Base-by-base conservation (phyloP, 2,113 vertebrate genomes). In the Condylura cristata region DNA sequence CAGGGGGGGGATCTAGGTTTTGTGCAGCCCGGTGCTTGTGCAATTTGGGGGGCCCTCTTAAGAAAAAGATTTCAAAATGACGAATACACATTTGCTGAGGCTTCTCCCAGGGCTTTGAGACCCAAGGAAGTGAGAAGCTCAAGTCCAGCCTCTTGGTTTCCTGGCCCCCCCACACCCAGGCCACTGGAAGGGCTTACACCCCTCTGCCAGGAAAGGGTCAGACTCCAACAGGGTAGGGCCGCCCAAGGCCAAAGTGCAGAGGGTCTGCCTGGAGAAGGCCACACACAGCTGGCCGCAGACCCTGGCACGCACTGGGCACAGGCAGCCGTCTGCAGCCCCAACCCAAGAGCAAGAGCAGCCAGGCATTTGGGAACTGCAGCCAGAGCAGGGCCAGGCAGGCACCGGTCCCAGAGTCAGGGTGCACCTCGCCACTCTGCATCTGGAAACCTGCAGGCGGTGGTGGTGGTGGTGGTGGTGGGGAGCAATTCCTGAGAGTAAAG, bases 11-110 rank as follows among this genome's bases (percentile, higher is more conserved):
- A 63, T 66, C n/a, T 89, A 41, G 58, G 56, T 53, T 94, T 79
- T 6, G 7, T 28, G 66, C 51, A 70, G n/a, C 26, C 71, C 51
- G 72, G 68, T 44, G 76, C 6, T 75, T 74, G 30, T 48, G 66
- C 51, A 71, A 34, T 61, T 79, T 60, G 61, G 80, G 48, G 58
- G 39, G 12, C 16, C 41, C 72, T 65, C 37, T 79, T 20, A 89
- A 66, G 79, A 61, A 66, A 51, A 90, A 90, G 66, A 48, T 61
- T 26, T 86, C 71, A 71, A 89, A 88, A 61, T 71, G 75, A 46
- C 63, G 4, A 75, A 44, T 7, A 60, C 16, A 80, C 37, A 68
- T 68, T 44, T 83, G 58, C 61, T 4, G 66, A 66, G 13, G 26
- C n/a, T 14, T 65, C 46, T 75, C 11, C 41, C 24, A 3, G 58